A percentile compares a stretch with the other conserved stretches of the same genome.
phyloP scores from a whole-genome alignment of 2,113 vertebrate genomes.

The Malurus cyaneus region DNA sequence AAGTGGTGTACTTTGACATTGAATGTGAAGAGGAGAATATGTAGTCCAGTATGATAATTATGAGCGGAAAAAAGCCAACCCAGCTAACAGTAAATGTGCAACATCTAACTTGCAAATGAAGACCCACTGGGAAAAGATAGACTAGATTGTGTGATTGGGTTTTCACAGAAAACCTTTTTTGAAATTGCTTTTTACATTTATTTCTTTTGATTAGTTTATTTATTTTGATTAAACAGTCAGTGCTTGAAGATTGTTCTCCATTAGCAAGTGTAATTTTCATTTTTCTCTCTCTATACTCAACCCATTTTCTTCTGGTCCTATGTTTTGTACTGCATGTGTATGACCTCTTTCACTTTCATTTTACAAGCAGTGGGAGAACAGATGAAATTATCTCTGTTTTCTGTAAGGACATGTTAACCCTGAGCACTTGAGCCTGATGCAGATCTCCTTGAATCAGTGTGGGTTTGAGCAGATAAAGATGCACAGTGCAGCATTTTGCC shows the following conservation, averaged over 20 bases:
- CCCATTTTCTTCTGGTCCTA: background rate
- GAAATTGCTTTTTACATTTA: background rate
- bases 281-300: background rate
- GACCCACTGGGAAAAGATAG: background rate
- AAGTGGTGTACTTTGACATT: background rate
- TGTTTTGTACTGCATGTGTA: background rate
- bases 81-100: background rate
- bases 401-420: background rate
- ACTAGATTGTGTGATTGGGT: background rate
- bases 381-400: background rate
- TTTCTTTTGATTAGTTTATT: background rate
- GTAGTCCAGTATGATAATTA: background rate
- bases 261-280: background rate
- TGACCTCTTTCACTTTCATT: background rate
- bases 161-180: background rate
- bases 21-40: background rate
- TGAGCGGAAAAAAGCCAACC: background rate
- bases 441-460: background rate
- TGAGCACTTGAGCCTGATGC: background rate
- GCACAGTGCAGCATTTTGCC: background rate
- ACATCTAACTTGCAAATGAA: background rate
- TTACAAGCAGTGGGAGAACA: background rate
- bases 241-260: background rate
- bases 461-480: background rate
- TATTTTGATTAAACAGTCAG: background rate